Evolutionary conservation across 2,888 invertebrate genomes (phyloP).

Genomic region (Euphydryas editha): DNA sequence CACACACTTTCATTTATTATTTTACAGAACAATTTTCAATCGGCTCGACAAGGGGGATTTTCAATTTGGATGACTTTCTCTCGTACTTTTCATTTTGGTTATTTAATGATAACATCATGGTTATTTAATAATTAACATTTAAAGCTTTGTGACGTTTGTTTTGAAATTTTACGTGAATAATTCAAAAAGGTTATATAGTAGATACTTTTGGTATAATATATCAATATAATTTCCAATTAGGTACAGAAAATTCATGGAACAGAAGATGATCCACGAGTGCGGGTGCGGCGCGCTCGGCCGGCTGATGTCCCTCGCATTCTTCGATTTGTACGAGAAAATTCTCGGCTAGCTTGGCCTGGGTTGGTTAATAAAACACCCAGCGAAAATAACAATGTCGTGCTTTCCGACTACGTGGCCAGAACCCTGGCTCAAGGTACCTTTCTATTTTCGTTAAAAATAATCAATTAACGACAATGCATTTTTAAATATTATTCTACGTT

Average conservation of each 20-base stretch:
- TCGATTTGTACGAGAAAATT: slow-evolving; percentile 68
- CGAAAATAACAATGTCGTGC: slow-evolving; percentile 53
- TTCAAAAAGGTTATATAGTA: too few relatives aligned
- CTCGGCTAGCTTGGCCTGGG: slow-evolving; percentile 62
- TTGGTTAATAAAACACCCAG: slow-evolving; percentile 49
- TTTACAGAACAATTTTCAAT: too few relatives aligned
- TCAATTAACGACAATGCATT: neutral
- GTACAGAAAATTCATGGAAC: slow-evolving; percentile 59
- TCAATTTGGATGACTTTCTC: neutral
- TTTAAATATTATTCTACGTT: too few relatives aligned
- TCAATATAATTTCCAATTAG: neutral
- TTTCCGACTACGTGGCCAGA: slow-evolving; percentile 69
- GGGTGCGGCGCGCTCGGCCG: slow-evolving; percentile 69
- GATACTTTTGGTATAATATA: neutral
- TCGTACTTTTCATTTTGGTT: too few relatives aligned
- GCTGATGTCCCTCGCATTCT: slow-evolving; percentile 69
- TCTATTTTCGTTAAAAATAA: neutral
- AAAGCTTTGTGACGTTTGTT: too few relatives aligned
- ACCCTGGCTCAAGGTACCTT: slow-evolving; percentile 68
- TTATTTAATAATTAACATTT: too few relatives aligned
- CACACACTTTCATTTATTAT: neutral
- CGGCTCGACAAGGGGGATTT: neutral
- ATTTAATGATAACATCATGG: too few relatives aligned
- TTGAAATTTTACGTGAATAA: too few relatives aligned
- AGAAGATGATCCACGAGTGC: slow-evolving; percentile 61